Percentiles rank a stretch among this genome's conserved stretches.
Evolutionary conservation across 1,140 invertebrate genomes (phyloP).

Genomic region (Lordiphosa mommai): DNA sequence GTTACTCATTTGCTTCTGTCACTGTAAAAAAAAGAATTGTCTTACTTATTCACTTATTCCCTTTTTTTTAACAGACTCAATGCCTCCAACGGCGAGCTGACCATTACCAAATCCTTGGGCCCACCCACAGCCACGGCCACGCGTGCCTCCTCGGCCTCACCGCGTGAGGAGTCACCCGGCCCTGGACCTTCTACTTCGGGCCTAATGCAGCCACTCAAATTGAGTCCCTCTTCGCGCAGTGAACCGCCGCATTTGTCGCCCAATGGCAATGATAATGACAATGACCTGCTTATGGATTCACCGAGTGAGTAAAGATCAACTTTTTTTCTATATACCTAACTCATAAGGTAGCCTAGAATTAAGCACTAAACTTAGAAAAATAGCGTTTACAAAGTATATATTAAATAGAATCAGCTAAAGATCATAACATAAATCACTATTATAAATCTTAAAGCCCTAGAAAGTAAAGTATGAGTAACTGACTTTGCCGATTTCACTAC

Average conservation of each 20-base stretch:
- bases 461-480: too few relatives aligned
- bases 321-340: constrained; percentile 42
- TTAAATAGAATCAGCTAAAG: too few relatives aligned
- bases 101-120: constrained; percentile 87
- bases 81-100: constrained; percentile 88
- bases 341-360: constrained; percentile 33
- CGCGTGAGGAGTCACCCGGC: constrained; percentile 60
- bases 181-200: constrained; percentile 63
- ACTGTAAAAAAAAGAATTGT: too few relatives aligned
- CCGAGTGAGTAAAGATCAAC: constrained; percentile 86
- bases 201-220: constrained; percentile 70
- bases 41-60: too few relatives aligned
- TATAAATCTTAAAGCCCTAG: too few relatives aligned
- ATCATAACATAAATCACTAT: too few relatives aligned
- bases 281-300: constrained; percentile 88
- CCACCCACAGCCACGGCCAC: constrained; percentile 81
- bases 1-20: too few relatives aligned
- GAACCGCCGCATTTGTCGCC: constrained; percentile 80
- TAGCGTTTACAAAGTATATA: too few relatives aligned
- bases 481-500: too few relatives aligned
- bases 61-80: constrained; percentile 82
- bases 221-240: constrained; percentile 62
- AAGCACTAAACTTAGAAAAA: constrained; percentile 8
- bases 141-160: constrained; percentile 83
- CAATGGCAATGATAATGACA: constrained; percentile 82